Percentiles rank a stretch among this genome's conserved stretches.
phyloP scores from a whole-genome alignment of 2,888 invertebrate genomes.

The Steinernema hermaphroditum region DNA sequence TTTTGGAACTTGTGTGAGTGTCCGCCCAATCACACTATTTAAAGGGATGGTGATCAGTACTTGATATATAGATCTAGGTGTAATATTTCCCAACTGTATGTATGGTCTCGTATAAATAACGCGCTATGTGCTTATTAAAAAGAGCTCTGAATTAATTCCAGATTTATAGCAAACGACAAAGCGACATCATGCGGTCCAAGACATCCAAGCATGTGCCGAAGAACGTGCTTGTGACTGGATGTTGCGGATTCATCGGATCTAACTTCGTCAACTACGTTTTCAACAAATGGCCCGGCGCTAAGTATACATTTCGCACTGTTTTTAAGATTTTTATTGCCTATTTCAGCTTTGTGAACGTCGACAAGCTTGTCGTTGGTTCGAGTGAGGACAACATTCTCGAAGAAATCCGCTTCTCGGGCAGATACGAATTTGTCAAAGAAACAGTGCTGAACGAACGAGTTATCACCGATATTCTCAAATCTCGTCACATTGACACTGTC shows the following conservation, averaged over 20 bases:
- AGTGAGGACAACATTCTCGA: conserved; percentile 45
- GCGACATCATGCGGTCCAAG: too few relatives aligned
- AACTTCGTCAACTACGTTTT: conserved; percentile 64
- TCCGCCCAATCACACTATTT: too few relatives aligned
- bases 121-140: too few relatives aligned
- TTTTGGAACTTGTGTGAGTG: too few relatives aligned
- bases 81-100: too few relatives aligned
- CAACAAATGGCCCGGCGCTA: conserved; percentile 57
- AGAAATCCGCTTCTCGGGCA: conserved; percentile 44
- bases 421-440: conserved; percentile 60
- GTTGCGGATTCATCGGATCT: conserved; percentile 66
- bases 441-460: conserved; percentile 52
- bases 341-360: conserved; percentile 60
- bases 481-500: conserved; percentile 58
- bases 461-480: conserved; percentile 46
- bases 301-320: conserved; percentile 42
- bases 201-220: background rate
- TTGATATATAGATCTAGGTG: too few relatives aligned
- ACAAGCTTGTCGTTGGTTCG: conserved; percentile 62
- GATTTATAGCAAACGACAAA: too few relatives aligned
- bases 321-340: too few relatives aligned
- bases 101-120: too few relatives aligned
- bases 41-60: too few relatives aligned
- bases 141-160: too few relatives aligned
- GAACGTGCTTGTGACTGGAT: conserved; percentile 63